phyloP scores from a whole-genome alignment of 2,113 vertebrate genomes.

The Prunella himalayana region DNA sequence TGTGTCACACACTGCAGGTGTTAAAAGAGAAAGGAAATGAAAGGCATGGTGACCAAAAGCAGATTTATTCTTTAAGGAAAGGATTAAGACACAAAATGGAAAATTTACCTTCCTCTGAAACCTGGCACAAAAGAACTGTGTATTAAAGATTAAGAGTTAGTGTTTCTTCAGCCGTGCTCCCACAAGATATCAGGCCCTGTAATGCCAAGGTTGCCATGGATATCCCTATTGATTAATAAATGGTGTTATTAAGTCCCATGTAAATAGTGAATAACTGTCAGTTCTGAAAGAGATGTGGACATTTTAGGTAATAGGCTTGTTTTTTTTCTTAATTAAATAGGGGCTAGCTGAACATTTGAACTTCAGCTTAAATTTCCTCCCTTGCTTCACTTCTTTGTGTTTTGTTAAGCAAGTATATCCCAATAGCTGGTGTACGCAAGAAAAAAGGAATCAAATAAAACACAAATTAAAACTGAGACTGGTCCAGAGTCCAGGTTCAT shows the following conservation, averaged over 20 bases:
- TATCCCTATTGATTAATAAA: conserved; percentile 19
- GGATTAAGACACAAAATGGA: neutral
- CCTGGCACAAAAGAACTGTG: neutral
- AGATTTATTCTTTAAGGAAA: neutral
- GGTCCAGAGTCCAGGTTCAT: neutral
- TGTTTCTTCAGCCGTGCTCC: neutral
- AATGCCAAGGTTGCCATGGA: conserved; percentile 31
- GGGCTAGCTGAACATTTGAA: neutral
- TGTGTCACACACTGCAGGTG: neutral
- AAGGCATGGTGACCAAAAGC: neutral
- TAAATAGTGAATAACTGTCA: conserved; percentile 29
- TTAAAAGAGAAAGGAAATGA: neutral
- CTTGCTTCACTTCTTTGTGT: neutral
- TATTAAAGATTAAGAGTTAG: neutral
- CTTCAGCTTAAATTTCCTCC: neutral
- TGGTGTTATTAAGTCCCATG: neutral
- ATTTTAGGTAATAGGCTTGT: neutral
- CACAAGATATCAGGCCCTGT: neutral
- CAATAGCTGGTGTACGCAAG: neutral
- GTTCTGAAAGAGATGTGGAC: neutral
- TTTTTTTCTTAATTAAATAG: neutral
- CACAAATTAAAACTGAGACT: neutral
- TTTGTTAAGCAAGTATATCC: neutral
- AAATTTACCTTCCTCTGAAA: neutral
- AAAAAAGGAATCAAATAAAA: neutral